Evolutionary conservation across 1,140 invertebrate species (phyloP).

Genomic region (Pseudomyrmex sp.): DNA sequence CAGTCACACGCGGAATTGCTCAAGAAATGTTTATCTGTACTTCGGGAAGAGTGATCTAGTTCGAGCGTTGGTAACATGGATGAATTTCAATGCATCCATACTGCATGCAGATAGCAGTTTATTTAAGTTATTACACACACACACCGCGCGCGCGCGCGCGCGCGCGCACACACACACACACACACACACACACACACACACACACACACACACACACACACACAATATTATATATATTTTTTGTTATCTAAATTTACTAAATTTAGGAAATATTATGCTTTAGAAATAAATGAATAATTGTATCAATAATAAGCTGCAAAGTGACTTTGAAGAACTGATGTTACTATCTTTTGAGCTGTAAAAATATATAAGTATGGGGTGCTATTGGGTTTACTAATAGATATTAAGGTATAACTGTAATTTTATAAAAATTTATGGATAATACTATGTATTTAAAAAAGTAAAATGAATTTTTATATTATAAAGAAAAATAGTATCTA

Average conservation of each 20-base stretch:
- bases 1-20: slow-evolving; percentile 88
- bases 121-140: slow-evolving; percentile 73
- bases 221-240: slow-evolving; percentile 81
- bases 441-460: slow-evolving; percentile 20
- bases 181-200: no score
- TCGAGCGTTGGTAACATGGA: slow-evolving; percentile 60
- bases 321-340: slow-evolving; percentile 60
- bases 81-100: slow-evolving; percentile 66
- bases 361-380: slow-evolving; percentile 66
- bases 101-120: slow-evolving; percentile 75
- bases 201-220: no score
- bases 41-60: slow-evolving; percentile 86
- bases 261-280: slow-evolving; percentile 69
- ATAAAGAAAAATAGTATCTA: slow-evolving; percentile 52
- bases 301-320: slow-evolving; percentile 75
- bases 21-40: slow-evolving; percentile 86
- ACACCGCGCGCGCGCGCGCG: no score
- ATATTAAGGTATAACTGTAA: slow-evolving; percentile 28
- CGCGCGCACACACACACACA: no score
- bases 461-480: slow-evolving; percentile 20
- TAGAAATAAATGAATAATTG: slow-evolving; percentile 70
- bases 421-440: slow-evolving; percentile 49
- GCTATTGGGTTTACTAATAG: slow-evolving; percentile 47
- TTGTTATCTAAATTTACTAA: slow-evolving; percentile 79
- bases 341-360: slow-evolving; percentile 74